These are phyloP conservation scores for Drosophila macrospina DNA, from an alignment of 2,888 invertebrate genomes.

Conservation along the genomic window DNA sequence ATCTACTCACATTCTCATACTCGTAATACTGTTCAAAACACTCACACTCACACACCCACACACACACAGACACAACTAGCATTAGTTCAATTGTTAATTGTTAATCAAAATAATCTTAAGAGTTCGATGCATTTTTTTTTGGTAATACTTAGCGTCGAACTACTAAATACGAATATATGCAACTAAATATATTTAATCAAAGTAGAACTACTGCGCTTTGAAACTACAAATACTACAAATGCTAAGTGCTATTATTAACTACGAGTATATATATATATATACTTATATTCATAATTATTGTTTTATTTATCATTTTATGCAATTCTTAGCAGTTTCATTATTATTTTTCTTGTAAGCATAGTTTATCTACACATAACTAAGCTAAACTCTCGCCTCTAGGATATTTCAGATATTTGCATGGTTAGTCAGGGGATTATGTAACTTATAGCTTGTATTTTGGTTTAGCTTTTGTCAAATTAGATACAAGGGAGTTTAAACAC, in stretches of 20 bases:
- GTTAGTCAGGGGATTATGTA: conserved; percentile 6
- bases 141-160: conserved; percentile 30
- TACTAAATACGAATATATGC: conserved; percentile 16
- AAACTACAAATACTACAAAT: conserved; percentile 24
- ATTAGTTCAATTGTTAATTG: conserved; percentile 47
- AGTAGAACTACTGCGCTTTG: conserved; percentile 44
- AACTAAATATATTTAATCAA: conserved; percentile 6
- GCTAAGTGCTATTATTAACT: conserved; percentile 29
- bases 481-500: neutral
- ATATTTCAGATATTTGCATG: conserved; percentile 37
- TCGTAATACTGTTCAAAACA: conserved; percentile 23
- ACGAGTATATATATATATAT: neutral
- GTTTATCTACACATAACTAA: neutral
- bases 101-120: conserved; percentile 41
- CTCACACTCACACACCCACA: conserved; percentile 33
- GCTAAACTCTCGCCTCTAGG: conserved; percentile 16
- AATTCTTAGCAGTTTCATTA: conserved; percentile 5
- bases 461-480: conserved; percentile 3
- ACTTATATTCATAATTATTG: conserved; percentile 8
- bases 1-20: conserved; percentile 66
- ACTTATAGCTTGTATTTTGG: conserved; percentile 4
- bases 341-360: conserved; percentile 1
- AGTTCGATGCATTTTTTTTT: conserved; percentile 64
- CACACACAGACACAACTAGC: conserved; percentile 36
- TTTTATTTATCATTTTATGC: neutral